These are phyloP conservation scores for Hirtodrosophila trivittata DNA, from an alignment of 2,888 invertebrate species.

Conservation along the genomic window DNA sequence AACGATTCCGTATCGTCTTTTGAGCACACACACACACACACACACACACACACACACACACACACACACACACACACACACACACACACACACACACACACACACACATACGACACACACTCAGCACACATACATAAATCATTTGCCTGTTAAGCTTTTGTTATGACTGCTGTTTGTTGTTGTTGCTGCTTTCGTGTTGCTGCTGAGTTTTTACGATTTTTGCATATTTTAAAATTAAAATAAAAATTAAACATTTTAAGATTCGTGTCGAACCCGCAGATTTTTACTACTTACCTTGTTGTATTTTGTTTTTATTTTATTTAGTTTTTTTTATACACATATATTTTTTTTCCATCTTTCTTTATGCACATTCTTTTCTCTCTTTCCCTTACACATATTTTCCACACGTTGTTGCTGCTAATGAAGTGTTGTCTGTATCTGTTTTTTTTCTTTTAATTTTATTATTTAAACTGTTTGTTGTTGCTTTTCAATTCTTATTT, in stretches of 20 bases:
- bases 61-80: constrained; percentile 15
- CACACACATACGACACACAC: constrained; percentile 5
- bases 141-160: constrained; percentile 52
- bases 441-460: constrained; percentile 31
- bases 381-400: background rate
- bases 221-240: constrained; percentile 59
- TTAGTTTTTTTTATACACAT: constrained; percentile 14
- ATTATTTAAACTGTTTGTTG: constrained; percentile 3
- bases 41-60: constrained; percentile 17
- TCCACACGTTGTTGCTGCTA: no score
- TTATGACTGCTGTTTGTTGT: constrained; percentile 32
- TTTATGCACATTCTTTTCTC: constrained; percentile 1
- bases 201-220: constrained; percentile 62
- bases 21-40: constrained; percentile 16
- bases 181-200: constrained; percentile 11
- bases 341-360: constrained; percentile 7
- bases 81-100: constrained; percentile 1
- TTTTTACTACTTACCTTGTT: constrained; percentile 61
- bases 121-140: constrained; percentile 64
- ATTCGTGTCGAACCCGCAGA: constrained; percentile 72
- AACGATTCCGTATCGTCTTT: constrained; percentile 15
- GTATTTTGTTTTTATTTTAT: constrained; percentile 29
- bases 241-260: constrained; percentile 52
- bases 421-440: constrained; percentile 63
- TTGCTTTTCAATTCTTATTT: constrained; percentile 19